These are phyloP conservation scores for Eolophus roseicapilla DNA, from an alignment of 2,113 vertebrate genomes.

Conservation along the genomic window DNA sequence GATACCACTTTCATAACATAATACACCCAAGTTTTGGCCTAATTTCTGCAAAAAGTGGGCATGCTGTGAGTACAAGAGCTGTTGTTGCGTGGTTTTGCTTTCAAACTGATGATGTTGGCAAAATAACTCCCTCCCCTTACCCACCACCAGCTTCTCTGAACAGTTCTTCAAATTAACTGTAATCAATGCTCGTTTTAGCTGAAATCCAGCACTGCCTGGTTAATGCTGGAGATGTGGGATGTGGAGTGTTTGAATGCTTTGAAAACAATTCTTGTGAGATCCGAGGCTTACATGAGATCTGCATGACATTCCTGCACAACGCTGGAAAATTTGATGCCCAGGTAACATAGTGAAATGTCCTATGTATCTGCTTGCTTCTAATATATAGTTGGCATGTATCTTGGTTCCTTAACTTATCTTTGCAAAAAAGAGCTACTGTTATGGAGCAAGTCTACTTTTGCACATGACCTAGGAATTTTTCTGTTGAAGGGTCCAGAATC, in stretches of 20 bases:
- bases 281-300: conserved; percentile 96
- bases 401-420: neutral
- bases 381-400: neutral
- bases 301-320: conserved; percentile 98
- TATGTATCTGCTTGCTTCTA: neutral
- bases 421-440: neutral
- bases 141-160: neutral
- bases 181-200: conserved; percentile 78
- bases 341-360: conserved; percentile 74
- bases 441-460: neutral
- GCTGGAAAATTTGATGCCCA: conserved; percentile 99
- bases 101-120: conserved; percentile 18
- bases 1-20: conserved; percentile 42
- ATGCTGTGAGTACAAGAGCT: neutral
- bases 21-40: conserved; percentile 22
- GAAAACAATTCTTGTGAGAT: conserved; percentile 99
- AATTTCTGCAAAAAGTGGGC: conserved; percentile 38
- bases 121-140: neutral
- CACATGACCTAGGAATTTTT: neutral
- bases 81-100: conserved; percentile 9
- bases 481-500: neutral
- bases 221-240: conserved; percentile 95
- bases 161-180: conserved; percentile 30
- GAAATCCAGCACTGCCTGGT: conserved; percentile 98
- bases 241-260: conserved; percentile 98